Base-by-base conservation (phyloP, 2,888 invertebrate genomes). In the Orchestes rusci region DNA sequence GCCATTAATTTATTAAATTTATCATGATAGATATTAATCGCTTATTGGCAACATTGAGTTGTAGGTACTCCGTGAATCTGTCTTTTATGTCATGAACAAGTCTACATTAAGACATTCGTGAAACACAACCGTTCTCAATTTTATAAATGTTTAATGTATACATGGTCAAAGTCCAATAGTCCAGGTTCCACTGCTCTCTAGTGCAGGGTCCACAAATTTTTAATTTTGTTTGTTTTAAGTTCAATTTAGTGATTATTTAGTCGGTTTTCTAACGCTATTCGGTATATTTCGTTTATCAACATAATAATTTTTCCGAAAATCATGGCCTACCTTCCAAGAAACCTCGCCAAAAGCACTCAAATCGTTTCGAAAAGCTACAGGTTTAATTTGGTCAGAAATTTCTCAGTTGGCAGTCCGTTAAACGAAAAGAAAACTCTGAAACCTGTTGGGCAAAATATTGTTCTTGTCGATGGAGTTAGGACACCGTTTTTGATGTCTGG, bases 401-500 rank as follows among this genome's bases (percentile, higher is more conserved):
- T 77, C 16, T 74, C 74, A 45, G 64, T 75, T 1, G 73, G 75
- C 16, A 69, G 69, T 33, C 70, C 72, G 3, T 59, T 73, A 29
- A 72, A 73, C 36, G 57, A 56, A 30, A 76, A 74, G 59, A 80
- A 77, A 63, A 72, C 72, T 1, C 64, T 79, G 3, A 69, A 73
- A 2, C 74, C 73, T 58, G 77, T 76, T 0, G 82, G 82, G 44
- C 82, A 85, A 65, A 89, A 95, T 76, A 83, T 96, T 56, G 95
- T 97, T 15, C 77, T 94, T 44, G 87, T 97, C n/a, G 96, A 97
- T 70, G 96, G 93, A 40, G 91, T 95, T 18, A 77, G 99, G 32
- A 97, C 95, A 2, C 99, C 99, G 1, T 99, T 99, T 71, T 75
- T 95, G 32, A 69, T 84, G 51, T 93, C 96, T 13, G 94, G 95